A percentile compares a stretch with the other conserved stretches of the same genome.
phyloP scores from a whole-genome alignment of 2,888 invertebrate species.

The Congeria kusceri region DNA sequence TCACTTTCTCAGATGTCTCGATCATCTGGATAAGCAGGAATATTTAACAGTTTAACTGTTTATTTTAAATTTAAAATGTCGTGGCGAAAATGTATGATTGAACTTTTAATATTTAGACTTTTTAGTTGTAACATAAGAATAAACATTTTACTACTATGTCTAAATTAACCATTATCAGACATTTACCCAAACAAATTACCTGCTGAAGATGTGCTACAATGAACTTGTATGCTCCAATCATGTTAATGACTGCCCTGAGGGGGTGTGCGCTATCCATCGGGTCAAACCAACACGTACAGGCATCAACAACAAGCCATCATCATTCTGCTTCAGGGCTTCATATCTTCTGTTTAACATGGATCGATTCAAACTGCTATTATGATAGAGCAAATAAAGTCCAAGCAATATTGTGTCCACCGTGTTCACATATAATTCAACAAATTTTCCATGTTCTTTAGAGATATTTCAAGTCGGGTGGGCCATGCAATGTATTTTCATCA shows the following conservation, averaged over 20 bases:
- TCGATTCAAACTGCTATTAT: conserved; percentile 46
- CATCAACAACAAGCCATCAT: conserved; percentile 5
- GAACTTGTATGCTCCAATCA: conserved; percentile 36
- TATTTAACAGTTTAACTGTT: background rate
- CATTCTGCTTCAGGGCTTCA: conserved; percentile 21
- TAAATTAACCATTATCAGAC: too few species aligned
- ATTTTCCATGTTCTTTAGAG: conserved; percentile 39
- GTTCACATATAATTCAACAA: conserved; percentile 27
- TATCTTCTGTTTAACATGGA: conserved; percentile 38
- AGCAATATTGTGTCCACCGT: conserved; percentile 13
- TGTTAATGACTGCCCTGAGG: conserved; percentile 7
- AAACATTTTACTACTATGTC: too few species aligned
- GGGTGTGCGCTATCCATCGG: conserved; percentile 26
- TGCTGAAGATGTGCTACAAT: conserved; percentile 44
- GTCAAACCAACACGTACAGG: conserved; percentile 22
- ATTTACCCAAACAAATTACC: conserved; percentile 21
- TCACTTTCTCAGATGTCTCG: conserved; percentile 32
- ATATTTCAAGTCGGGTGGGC: conserved; percentile 46
- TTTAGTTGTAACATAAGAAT: too few species aligned
- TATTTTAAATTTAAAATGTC: background rate
- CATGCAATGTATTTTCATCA: conserved; percentile 48
- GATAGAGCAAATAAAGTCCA: conserved; percentile 42
- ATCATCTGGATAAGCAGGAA: conserved; percentile 19
- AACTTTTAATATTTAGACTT: too few species aligned
- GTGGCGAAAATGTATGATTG: too few species aligned